These are phyloP conservation scores for Plagodis pulveraria DNA, from an alignment of 2,888 invertebrate species.

Conservation along the genomic window DNA sequence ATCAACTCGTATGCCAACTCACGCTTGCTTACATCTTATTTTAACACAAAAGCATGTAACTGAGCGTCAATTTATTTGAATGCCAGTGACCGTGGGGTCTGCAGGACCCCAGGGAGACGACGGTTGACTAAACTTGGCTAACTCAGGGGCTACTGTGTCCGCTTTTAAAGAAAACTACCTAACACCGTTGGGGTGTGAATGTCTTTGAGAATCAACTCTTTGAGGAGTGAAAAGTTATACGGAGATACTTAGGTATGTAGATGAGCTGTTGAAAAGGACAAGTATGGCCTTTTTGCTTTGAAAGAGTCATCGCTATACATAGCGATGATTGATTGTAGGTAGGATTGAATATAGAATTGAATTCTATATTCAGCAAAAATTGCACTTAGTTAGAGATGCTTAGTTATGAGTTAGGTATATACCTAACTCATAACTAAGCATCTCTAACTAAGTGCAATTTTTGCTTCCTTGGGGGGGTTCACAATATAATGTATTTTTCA, in stretches of 20 bases:
- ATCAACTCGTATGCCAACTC: conserved; percentile 4
- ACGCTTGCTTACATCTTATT: conserved; percentile 16
- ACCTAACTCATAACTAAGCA: too few relatives aligned
- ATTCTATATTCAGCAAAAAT: too few relatives aligned
- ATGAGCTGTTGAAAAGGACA: neutral
- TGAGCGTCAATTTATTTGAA: conserved; percentile 66
- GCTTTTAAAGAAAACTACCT: conserved; percentile 74
- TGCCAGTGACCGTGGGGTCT: conserved; percentile 70
- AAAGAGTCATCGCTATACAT: neutral
- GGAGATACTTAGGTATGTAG: conserved; percentile 6
- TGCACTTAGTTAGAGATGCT: too few relatives aligned
- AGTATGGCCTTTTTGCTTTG: neutral
- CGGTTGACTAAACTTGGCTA: conserved; percentile 64
- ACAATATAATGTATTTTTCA: too few relatives aligned
- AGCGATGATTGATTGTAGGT: too few relatives aligned
- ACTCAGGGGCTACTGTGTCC: conserved; percentile 73
- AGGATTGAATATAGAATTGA: too few relatives aligned
- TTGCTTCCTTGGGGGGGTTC: too few relatives aligned
- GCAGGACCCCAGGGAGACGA: conserved; percentile 64
- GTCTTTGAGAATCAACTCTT: conserved; percentile 61
- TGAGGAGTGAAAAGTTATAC: conserved; percentile 27
- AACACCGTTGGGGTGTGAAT: conserved; percentile 75
- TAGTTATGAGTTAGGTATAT: too few relatives aligned
- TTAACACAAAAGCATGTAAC: conserved; percentile 41
- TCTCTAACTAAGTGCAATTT: too few relatives aligned